Evolutionary conservation across 2,888 invertebrate genomes (phyloP).

Genomic region (Pammene fasciana): DNA sequence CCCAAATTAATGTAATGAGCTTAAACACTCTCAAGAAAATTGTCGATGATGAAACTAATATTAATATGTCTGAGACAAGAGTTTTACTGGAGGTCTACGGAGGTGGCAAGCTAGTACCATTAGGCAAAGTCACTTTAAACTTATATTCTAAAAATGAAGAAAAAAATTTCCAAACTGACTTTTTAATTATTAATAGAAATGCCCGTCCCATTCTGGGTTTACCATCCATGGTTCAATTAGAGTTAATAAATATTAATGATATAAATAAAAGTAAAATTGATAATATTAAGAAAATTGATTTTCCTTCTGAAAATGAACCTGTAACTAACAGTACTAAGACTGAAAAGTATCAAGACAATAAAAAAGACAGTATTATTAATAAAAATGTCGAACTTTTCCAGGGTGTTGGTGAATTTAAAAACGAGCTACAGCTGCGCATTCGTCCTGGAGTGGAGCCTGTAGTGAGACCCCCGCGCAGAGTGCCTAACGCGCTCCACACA

Average conservation of each 20-base stretch:
- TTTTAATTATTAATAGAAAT: background rate
- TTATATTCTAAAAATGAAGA: background rate
- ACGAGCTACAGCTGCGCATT: background rate
- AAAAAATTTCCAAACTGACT: background rate
- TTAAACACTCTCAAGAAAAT: background rate
- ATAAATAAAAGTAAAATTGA: background rate
- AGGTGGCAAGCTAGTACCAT: background rate
- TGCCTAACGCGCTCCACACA: background rate
- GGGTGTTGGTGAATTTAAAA: conserved; percentile 8
- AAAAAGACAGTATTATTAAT: conserved; percentile 1
- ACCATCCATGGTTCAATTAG: background rate
- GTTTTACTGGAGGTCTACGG: conserved; percentile 1
- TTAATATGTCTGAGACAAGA: conserved; percentile 18
- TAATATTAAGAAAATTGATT: background rate
- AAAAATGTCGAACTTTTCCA: conserved; percentile 4
- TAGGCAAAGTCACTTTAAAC: conserved; percentile 3
- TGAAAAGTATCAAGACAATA: conserved; percentile 15
- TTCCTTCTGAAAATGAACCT: background rate
- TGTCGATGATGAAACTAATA: conserved; percentile 1
- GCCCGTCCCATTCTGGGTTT: background rate
- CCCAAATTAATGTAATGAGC: background rate
- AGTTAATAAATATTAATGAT: background rate
- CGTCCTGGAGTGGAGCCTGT: conserved; percentile 13
- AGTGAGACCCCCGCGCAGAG: conserved; percentile 2
- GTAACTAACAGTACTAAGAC: background rate